Percentiles rank a stretch among this genome's conserved stretches.
These are phyloP conservation scores for Halotydeus destructor DNA, from an alignment of 1,140 invertebrate genomes.

Conservation along the genomic window DNA sequence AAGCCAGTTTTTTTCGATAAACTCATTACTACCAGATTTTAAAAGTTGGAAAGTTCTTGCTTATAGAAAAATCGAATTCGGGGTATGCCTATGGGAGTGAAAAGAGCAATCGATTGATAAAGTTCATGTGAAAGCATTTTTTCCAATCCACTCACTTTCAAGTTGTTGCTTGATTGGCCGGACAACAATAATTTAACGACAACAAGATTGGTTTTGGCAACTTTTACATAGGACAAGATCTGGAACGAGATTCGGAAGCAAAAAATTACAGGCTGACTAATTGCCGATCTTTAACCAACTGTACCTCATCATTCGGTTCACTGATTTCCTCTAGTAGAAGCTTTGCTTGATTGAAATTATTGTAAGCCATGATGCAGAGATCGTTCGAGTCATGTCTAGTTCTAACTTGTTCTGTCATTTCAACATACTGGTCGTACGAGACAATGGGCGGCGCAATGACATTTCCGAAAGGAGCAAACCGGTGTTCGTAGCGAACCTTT, in stretches of 20 bases:
- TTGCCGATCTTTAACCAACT: slow-evolving; percentile 13
- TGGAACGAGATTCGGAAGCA: no score
- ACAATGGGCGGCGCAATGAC: slow-evolving; percentile 73
- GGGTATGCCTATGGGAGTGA: slow-evolving; percentile 37
- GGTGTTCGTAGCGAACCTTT: slow-evolving; percentile 75
- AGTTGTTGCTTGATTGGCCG: no score
- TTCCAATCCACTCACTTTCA: no score
- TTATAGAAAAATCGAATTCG: slow-evolving; percentile 70
- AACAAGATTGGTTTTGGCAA: slow-evolving; percentile 83
- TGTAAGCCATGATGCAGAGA: slow-evolving; percentile 56
- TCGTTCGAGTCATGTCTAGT: slow-evolving; percentile 23
- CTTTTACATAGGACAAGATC: slow-evolving; percentile 58
- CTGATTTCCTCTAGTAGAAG: slow-evolving; percentile 54
- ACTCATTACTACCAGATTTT: slow-evolving; percentile 22
- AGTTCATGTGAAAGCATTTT: no score
- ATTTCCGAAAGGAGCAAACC: slow-evolving; percentile 66
- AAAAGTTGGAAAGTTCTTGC: slow-evolving; percentile 74
- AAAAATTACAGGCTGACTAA: no score
- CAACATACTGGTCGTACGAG: slow-evolving; percentile 58
- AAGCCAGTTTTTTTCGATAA: neutral
- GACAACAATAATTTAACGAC: slow-evolving; percentile 73
- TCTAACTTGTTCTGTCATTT: slow-evolving; percentile 37
- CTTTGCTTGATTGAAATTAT: slow-evolving; percentile 75
- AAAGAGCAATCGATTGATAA: no score
- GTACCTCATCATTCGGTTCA: slow-evolving; percentile 57